Percentiles rank a stretch among this genome's conserved stretches.
phyloP scores from a whole-genome alignment of 1,140 invertebrate species.

The Leptonema lineaticorne region DNA sequence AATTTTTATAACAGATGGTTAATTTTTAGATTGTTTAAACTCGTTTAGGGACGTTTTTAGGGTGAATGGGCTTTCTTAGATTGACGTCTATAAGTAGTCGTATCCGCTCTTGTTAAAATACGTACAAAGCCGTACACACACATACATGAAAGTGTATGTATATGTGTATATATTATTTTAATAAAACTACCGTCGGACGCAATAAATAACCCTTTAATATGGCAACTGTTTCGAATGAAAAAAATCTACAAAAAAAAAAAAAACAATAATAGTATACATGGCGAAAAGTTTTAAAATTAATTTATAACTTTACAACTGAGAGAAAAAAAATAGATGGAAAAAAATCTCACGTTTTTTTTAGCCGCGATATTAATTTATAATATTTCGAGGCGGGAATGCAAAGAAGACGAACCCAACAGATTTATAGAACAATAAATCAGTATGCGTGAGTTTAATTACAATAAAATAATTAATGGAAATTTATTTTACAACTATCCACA shows the following conservation, averaged over 20 bases:
- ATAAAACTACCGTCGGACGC: not conserved
- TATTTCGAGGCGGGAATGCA: no score
- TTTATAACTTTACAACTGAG: no score
- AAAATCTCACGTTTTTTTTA: no score
- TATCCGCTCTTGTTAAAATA: constrained; percentile 31
- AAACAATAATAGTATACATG: no score
- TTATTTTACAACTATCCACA: not conserved
- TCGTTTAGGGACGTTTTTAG: constrained; percentile 1
- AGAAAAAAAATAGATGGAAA: no score
- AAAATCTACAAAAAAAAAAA: no score
- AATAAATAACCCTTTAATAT: constrained; percentile 21
- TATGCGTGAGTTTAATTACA: not conserved
- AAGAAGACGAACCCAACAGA: not conserved
- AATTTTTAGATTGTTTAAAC: constrained; percentile 19
- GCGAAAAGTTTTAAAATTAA: no score
- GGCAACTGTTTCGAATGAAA: not conserved
- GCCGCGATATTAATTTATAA: no score
- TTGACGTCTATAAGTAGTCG: constrained; percentile 35
- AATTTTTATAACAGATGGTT: constrained; percentile 23
- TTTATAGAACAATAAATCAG: not conserved
- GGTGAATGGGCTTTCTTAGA: constrained; percentile 7
- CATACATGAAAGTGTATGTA: no score
- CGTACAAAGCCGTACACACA: no score
- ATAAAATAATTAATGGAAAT: constrained; percentile 2
- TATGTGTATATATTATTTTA: constrained; percentile 12